Conservation (phyloP, 2,113 vertebrate genomes). For the Aleadryas rufinucha region DNA sequence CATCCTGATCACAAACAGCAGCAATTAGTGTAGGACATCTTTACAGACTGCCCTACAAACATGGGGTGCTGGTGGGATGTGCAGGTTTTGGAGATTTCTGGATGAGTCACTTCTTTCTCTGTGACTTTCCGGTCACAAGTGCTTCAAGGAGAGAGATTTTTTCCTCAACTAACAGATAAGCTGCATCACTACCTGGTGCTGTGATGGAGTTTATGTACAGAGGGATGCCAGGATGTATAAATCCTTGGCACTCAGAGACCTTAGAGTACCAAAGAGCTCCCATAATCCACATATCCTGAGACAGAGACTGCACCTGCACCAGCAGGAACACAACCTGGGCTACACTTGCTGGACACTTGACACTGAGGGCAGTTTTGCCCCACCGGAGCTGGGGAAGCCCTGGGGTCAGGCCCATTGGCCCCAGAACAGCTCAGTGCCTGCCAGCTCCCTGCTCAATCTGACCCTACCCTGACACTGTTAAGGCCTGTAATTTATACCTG, state of each 20-base stretch:
- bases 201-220: not conserved
- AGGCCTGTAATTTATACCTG: not conserved
- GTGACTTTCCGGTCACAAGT: not conserved
- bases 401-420: not conserved
- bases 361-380: fast-evolving
- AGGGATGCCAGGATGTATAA: not conserved
- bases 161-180: not conserved
- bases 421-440: not conserved
- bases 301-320: not conserved
- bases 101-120: not conserved
- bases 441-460: not conserved
- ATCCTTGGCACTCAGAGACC: not conserved
- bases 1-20: not conserved
- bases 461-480: not conserved
- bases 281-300: too few species aligned
- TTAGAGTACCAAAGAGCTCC: not conserved
- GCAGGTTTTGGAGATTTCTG: not conserved
- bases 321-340: fast-evolving
- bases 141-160: not conserved
- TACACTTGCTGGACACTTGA: not conserved
- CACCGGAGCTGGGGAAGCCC: not conserved
- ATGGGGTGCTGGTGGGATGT: not conserved
- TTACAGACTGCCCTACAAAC: not conserved
- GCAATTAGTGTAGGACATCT: not conserved
- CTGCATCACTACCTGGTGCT: not conserved